Base-by-base conservation (phyloP, 2,888 invertebrate genomes). In the Netelia fuscicornis region DNA sequence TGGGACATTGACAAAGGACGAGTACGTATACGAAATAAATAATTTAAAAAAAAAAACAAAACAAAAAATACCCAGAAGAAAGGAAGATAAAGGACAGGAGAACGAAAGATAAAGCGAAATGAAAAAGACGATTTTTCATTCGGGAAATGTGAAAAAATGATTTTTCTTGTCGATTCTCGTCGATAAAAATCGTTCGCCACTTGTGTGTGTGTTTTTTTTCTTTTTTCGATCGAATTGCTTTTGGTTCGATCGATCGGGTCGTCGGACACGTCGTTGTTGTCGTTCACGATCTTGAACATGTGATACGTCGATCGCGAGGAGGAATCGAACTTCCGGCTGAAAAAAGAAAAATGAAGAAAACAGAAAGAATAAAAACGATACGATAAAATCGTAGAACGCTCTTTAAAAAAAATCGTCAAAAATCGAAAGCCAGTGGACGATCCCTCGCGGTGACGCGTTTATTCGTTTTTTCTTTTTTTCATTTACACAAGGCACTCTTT, bases 231-330 rank as follows among this genome's bases (percentile, higher is more conserved):
- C 30, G 30, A 30, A 30, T 30, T 5, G 30, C 30, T 30, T 30
- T 30, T 30, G 30, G 30, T 30, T 30, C 30, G 30, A 30, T 30
- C 30, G 30, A 30, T 30, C 30, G 30, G 30, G 30, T 30, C 30
- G 30, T 17, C 17, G 17, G 25, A 52, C 23, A 37, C 64, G 10
- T 64, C 75, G 79, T n/a, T n/a, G 30, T 20, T 2, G 89, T 89
- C 90, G 89, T 91, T 91, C 89, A 89, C 89, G 89, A 88, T 90
- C 90, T 91, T 91, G 86, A 91, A 91, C 90, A 91, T 92, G 92
- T 93, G 92, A 93, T 93, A 92, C 90, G 91, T 90, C 90, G 87
- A 87, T 89, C 88, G 87, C 60, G 44, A 68, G n/a, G 37, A 13
- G 25, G 42, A 17, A 30, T n/a, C 68, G 48, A 60, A 82, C 60